These are phyloP conservation scores for Caenorhabditis sp. DNA, from an alignment of 2,888 invertebrate species.

Conservation along the genomic window DNA sequence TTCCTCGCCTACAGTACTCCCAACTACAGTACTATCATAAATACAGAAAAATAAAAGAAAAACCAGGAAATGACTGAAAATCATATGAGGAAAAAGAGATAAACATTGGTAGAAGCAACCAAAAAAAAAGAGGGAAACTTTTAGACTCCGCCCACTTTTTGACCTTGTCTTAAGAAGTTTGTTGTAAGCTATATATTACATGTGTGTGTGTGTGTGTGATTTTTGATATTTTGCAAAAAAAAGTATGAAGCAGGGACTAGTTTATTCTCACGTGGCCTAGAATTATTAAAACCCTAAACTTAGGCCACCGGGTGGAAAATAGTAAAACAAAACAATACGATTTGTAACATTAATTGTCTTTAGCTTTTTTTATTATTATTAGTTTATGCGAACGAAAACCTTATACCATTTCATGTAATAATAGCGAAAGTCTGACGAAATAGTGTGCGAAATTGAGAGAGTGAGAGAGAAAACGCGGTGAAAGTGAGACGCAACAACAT, in stretches of 20 bases:
- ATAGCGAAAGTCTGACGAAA: not conserved
- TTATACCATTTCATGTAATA: no score
- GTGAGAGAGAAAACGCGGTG: not conserved
- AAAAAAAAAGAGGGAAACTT: not conserved
- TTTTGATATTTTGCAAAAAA: not conserved
- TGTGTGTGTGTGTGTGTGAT: no score
- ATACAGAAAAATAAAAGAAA: not conserved
- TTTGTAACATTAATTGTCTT: no score
- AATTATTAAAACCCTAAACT: no score
- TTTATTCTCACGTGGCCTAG: no score
- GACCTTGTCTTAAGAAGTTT: constrained; percentile 1
- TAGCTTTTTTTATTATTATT: no score
- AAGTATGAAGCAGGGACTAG: no score
- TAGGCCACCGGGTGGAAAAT: no score
- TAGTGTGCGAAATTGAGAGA: not conserved
- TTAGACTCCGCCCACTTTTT: not conserved
- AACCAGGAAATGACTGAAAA: not conserved
- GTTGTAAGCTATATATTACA: not conserved
- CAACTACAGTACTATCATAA: not conserved
- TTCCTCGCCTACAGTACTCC: not conserved
- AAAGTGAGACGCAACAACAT: no score
- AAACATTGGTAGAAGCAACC: not conserved
- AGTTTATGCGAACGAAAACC: no score
- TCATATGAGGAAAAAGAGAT: not conserved
- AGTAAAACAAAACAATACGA: no score